Conservation (phyloP, 2,113 vertebrate genomes). For the Lophius piscatorius region DNA sequence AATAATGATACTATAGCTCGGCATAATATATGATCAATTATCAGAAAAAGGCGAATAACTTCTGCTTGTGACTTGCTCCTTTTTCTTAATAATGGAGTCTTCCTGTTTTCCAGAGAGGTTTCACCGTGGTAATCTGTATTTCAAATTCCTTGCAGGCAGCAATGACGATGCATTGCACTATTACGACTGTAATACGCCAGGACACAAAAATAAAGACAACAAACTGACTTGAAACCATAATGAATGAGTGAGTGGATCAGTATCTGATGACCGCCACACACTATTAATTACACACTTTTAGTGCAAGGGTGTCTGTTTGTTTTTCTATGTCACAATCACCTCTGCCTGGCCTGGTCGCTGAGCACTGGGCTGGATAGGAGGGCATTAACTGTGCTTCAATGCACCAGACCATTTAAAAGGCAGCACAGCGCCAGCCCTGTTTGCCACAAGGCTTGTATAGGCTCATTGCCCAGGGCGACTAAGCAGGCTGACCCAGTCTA, state of each 20-base stretch:
- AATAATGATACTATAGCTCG: no score
- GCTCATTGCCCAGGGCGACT: slow-evolving; percentile 88
- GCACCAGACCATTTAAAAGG: slow-evolving; percentile 89
- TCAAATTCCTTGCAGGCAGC: slow-evolving; percentile 49
- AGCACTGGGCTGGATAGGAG: slow-evolving; percentile 89
- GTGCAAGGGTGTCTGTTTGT: slow-evolving; percentile 18
- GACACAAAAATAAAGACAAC: slow-evolving; percentile 5
- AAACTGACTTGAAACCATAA: background rate
- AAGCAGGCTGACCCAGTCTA: slow-evolving; percentile 84
- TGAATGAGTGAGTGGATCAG: background rate
- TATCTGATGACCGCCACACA: slow-evolving; percentile 5
- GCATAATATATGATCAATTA: slow-evolving; percentile 7
- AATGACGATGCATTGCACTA: slow-evolving; percentile 37
- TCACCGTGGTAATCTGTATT: slow-evolving; percentile 58
- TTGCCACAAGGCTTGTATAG: slow-evolving; percentile 90
- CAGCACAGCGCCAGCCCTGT: slow-evolving; percentile 84
- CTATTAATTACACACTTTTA: slow-evolving; percentile 33
- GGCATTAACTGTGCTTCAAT: slow-evolving; percentile 90
- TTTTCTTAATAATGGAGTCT: background rate
- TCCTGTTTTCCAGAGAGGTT: slow-evolving; percentile 33
- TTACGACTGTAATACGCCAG: slow-evolving; percentile 15
- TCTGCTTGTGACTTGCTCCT: background rate
- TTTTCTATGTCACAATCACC: slow-evolving; percentile 81
- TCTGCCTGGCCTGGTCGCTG: slow-evolving; percentile 85
- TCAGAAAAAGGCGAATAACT: background rate